phyloP scores from a whole-genome alignment of 1,140 invertebrate species.

The Hormaphis cornu region DNA sequence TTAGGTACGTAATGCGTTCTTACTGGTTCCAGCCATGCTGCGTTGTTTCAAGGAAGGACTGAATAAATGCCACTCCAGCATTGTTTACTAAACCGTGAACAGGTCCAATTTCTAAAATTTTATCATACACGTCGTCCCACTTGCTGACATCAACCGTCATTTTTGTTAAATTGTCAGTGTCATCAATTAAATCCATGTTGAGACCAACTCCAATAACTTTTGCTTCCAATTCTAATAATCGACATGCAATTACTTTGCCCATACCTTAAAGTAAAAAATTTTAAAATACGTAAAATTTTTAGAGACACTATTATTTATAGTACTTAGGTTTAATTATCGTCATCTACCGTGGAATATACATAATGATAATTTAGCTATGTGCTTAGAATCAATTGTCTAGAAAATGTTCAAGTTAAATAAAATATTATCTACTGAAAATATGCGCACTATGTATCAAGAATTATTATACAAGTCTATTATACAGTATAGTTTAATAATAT shows the following conservation, averaged over 20 bases:
- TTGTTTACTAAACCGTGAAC: slow-evolving; percentile 80
- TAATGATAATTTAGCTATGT: background rate
- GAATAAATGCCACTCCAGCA: slow-evolving; percentile 55
- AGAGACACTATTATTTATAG: too few species aligned
- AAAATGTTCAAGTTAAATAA: background rate
- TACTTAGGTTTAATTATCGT: background rate
- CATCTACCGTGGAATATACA: background rate
- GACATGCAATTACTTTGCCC: slow-evolving; percentile 57
- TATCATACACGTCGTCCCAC: slow-evolving; percentile 61
- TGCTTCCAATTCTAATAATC: slow-evolving; percentile 51
- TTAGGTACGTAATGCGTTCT: slow-evolving; percentile 38
- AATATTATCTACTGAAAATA: background rate
- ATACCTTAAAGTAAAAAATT: slow-evolving; percentile 51
- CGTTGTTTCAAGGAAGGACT: slow-evolving; percentile 55
- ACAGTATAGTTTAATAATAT: too few species aligned
- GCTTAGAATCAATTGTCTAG: background rate
- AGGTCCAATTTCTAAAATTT: slow-evolving; percentile 47
- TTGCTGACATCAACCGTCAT: slow-evolving; percentile 61
- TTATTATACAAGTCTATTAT: background rate
- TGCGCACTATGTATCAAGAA: background rate
- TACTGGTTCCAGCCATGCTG: slow-evolving; percentile 63
- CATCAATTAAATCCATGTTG: slow-evolving; percentile 55
- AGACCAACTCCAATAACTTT: slow-evolving; percentile 65
- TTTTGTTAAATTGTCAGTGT: slow-evolving; percentile 51
- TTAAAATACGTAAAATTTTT: background rate